Percentiles rank a stretch among this genome's conserved stretches.
phyloP scores from a whole-genome alignment of 2,888 invertebrate genomes.

The Desoria tigrina region DNA sequence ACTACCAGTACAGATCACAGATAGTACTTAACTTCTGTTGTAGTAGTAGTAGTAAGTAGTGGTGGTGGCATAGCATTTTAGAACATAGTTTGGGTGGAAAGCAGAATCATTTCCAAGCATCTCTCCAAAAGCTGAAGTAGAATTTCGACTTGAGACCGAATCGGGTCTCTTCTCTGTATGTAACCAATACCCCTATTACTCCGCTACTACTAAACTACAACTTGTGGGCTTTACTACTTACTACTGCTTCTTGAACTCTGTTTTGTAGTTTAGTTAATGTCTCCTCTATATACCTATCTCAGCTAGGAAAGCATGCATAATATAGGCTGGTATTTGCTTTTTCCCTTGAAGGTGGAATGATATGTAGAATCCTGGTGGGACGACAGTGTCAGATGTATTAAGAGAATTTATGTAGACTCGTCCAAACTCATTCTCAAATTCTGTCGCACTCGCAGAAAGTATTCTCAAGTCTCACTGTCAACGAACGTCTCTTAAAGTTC shows the following conservation, averaged over 20 bases:
- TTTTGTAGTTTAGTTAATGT: too few species aligned
- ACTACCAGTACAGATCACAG: not conserved
- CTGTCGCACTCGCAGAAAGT: not conserved
- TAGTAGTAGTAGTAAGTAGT: too few species aligned
- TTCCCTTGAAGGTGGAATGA: too few species aligned
- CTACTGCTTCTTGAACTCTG: not conserved
- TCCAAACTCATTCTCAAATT: constrained; percentile 4
- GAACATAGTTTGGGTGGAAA: constrained; percentile 1
- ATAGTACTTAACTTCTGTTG: not conserved
- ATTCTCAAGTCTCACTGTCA: not conserved
- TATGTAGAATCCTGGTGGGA: not conserved
- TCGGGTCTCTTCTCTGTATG: too few species aligned
- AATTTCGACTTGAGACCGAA: too few species aligned
- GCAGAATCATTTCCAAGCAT: too few species aligned
- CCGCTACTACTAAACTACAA: not conserved
- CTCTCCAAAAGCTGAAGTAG: too few species aligned
- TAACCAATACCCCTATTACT: too few species aligned
- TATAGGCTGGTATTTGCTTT: too few species aligned
- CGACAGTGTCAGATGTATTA: constrained; percentile 9
- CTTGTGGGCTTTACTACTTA: not conserved
- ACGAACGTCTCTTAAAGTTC: not conserved
- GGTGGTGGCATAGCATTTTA: not conserved
- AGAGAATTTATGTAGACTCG: constrained; percentile 3
- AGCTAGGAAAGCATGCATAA: too few species aligned
- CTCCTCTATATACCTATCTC: too few species aligned